Evolutionary conservation across 2,888 invertebrate species (phyloP), one percentile per base, ranked within the genome.

Genomic region (Exephanes ischioxanthus): DNA sequence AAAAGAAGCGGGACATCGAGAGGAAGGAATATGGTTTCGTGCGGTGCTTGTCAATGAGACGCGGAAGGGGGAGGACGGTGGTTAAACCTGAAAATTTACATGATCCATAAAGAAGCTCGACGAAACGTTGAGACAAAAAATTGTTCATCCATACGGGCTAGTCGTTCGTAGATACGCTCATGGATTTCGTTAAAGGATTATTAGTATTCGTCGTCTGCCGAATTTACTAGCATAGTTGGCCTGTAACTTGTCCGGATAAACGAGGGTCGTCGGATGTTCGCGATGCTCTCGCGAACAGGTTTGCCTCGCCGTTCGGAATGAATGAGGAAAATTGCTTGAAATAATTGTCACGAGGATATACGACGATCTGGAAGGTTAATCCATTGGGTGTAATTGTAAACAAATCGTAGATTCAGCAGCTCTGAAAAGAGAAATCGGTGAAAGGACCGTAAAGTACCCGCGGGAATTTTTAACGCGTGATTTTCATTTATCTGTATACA

Each of bases 281-380:
- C 37, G 67, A 78, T 26, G 55, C 26, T 63, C 41, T 48, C 68
- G 81, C 68, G 68, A 61, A 76, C 68, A 71, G 70, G 68, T 81
- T 81, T 75, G 70, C 55, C 70, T 58, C 55, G n/a, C 58, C 70
- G 55, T 33, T 41, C 26, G 67, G 22, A 51, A 68, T 33, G 41
- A 45, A 58, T 51, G 67, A 58, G 26, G 76, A 72, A 53, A 81
- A 66, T 72, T 58, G 30, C 63, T 16, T 14, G 30, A 33, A 63
- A 33, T 30, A 30, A 63, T 63, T 30, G 63, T 63, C 30, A 14
- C 30, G 7, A 33, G 16, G 63, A 14, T 16, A 33, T 63, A 26
- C 14, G 63, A 55, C n/a, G 14, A 33, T 63, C 16, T 33, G 16
- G 30, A 33, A 33, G 33, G 61, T 14, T 6, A 63, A 63, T 26